A percentile compares a stretch with the other conserved stretches of the same genome.
phyloP scores from a whole-genome alignment of 2,888 invertebrate species.

The Panopea generosa region DNA sequence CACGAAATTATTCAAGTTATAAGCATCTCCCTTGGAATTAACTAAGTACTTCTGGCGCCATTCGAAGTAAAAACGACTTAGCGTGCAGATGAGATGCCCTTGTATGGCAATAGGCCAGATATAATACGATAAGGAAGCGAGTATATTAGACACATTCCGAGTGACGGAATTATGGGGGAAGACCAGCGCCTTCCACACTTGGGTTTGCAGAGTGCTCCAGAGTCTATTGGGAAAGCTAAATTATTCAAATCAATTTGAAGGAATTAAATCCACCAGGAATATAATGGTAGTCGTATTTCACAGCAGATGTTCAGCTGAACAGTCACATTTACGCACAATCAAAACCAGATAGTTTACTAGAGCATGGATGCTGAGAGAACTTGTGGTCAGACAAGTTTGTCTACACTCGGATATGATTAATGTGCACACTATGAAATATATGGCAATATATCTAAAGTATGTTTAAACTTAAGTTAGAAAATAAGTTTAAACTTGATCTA shows the following conservation, averaged over 20 bases:
- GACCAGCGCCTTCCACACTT: constrained; percentile 7
- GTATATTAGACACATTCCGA: constrained; percentile 8
- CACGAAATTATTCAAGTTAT: constrained; percentile 63
- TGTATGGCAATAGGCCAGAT: constrained; percentile 37
- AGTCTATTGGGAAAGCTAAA: constrained; percentile 15
- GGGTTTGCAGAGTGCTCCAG: constrained; percentile 1
- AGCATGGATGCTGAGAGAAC: too few relatives aligned
- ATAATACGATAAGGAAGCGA: constrained; percentile 5
- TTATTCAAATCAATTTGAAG: constrained; percentile 2
- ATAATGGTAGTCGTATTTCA: too few relatives aligned
- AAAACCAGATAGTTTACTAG: too few relatives aligned
- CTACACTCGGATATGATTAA: too few relatives aligned
- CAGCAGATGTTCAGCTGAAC: too few relatives aligned
- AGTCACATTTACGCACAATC: too few relatives aligned
- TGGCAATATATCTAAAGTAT: too few relatives aligned
- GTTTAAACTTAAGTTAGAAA: too few relatives aligned
- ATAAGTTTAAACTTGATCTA: too few relatives aligned
- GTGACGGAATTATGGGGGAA: constrained; percentile 8
- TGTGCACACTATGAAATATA: too few relatives aligned
- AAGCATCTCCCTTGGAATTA: constrained; percentile 53
- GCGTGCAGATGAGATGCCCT: constrained; percentile 32
- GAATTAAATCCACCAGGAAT: constrained; percentile 1
- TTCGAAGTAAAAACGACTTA: constrained; percentile 42
- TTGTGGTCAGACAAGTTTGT: too few relatives aligned
- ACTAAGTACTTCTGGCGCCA: constrained; percentile 52